phyloP scores from a whole-genome alignment of 2,797 vertebrate species.

The Gouania willdenowi region DNA sequence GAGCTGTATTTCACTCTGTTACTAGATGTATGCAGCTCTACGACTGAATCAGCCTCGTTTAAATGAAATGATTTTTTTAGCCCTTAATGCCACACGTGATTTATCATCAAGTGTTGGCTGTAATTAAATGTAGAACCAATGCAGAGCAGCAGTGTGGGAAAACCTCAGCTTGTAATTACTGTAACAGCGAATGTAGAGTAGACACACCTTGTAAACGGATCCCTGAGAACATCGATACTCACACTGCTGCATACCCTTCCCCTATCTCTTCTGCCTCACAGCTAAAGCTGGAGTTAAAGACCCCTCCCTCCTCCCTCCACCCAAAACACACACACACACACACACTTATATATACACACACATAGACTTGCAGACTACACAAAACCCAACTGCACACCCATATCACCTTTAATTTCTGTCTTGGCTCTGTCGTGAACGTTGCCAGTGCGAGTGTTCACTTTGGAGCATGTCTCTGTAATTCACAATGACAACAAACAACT shows the following conservation, averaged over 20 bases:
- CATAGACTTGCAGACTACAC: no score
- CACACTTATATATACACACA: no score
- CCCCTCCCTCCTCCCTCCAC: background rate
- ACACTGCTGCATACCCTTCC: slow-evolving; percentile 34
- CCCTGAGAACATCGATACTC: slow-evolving; percentile 54
- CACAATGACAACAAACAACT: slow-evolving; percentile 73
- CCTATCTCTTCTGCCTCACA: slow-evolving; percentile 6
- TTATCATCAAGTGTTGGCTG: slow-evolving; percentile 30
- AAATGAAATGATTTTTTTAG: background rate
- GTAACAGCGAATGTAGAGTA: slow-evolving; percentile 56
- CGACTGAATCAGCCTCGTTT: slow-evolving; percentile 4
- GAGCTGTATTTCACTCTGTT: no score
- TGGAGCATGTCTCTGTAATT: slow-evolving; percentile 66
- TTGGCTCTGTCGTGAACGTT: slow-evolving; percentile 16
- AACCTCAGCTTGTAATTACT: slow-evolving; percentile 50
- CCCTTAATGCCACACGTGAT: slow-evolving; percentile 14
- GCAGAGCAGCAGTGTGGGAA: slow-evolving; percentile 46
- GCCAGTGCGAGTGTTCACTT: slow-evolving; percentile 57
- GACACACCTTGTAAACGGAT: slow-evolving; percentile 65
- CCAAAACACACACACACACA: slow-evolving; percentile 7
- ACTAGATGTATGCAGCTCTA: no score
- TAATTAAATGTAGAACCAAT: slow-evolving; percentile 33
- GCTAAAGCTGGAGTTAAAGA: slow-evolving; percentile 2
- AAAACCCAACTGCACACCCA: no score
- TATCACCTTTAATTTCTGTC: no score